Evolutionary conservation across 2,797 vertebrate species (phyloP).

Genomic region (Monodelphis domestica): DNA sequence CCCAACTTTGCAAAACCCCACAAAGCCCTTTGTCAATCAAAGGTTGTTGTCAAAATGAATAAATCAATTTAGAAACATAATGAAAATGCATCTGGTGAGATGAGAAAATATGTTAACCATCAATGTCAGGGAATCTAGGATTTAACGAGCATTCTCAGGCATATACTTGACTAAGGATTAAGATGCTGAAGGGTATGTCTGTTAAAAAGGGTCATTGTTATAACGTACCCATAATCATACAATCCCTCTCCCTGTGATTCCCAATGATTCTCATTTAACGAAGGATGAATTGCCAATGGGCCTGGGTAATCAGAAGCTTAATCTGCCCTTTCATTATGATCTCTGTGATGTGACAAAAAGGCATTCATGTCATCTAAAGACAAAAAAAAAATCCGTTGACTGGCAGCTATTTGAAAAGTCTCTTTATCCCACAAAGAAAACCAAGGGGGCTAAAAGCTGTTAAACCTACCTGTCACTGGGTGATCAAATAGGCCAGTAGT

Average conservation of each 20-base stretch:
- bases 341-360: constrained; percentile 78
- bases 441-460: constrained; percentile 28
- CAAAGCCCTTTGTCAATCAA: constrained; percentile 14
- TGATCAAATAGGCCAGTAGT: constrained; percentile 14
- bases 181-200: constrained; percentile 44
- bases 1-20: background rate
- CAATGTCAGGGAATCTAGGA: constrained; percentile 28
- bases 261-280: background rate
- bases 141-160: constrained; percentile 50
- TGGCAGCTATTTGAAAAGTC: constrained; percentile 59
- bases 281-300: background rate
- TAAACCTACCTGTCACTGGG: constrained; percentile 47
- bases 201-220: constrained; percentile 58
- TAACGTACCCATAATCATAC: background rate
- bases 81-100: constrained; percentile 65
- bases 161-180: constrained; percentile 55
- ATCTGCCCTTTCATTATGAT: constrained; percentile 76
- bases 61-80: constrained; percentile 66
- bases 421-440: constrained; percentile 64
- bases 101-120: constrained; percentile 58
- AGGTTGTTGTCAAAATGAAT: constrained; percentile 5
- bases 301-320: constrained; percentile 70
- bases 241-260: background rate
- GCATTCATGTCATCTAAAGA: constrained; percentile 77
- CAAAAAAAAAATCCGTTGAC: constrained; percentile 71